Base-by-base conservation (phyloP, 1,140 invertebrate genomes). In the Temnothorax nylanderi region DNA sequence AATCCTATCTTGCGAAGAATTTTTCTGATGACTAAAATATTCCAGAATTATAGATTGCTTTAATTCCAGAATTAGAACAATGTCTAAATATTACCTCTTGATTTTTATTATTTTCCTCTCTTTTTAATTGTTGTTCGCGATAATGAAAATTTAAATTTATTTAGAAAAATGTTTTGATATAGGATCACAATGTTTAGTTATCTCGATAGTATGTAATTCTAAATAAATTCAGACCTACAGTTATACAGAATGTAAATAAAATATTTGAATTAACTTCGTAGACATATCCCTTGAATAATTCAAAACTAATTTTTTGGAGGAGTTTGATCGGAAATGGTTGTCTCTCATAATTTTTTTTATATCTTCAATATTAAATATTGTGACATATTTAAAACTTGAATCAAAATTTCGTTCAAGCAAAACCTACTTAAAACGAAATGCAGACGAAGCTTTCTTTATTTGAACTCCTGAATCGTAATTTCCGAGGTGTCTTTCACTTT, bases 401-500 rank as follows among this genome's bases (percentile, higher is more conserved):
- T 34, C 51, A 58, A 58, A 72, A 51, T 16, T 21, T 8, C 7
- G 0, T 56, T 56, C 5, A 56, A 37, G n/a, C 13, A 5, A 26
- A 58, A 3, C 58, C 11, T 37, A n/a, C 11, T 58, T 2, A 3
- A 26, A 71, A 26, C 21, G 3, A 75, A 16, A 32, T 2, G 49
- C 6, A 34, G 16, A 16, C 7, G 10, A 54, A 56, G n/a, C 7
- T 13, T n/a, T 10, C 8, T 47, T 34, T 64, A 21, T 32, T 56
- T 41, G 21, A 69, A 71, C n/a, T 81, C 16, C 7, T 13, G 11
- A 69, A 13, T 7, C 3, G 3, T 74, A 10, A 47, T 75, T 74
- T n/a, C 16, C 21, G 34, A 6, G 8, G 16, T 44, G 16, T 54
- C 41, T 74, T 58, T 80, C 10, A 65, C 76, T 78, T 80, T 74